Conservation (phyloP, 2,888 invertebrate genomes). For the Flexamia atlantica region DNA sequence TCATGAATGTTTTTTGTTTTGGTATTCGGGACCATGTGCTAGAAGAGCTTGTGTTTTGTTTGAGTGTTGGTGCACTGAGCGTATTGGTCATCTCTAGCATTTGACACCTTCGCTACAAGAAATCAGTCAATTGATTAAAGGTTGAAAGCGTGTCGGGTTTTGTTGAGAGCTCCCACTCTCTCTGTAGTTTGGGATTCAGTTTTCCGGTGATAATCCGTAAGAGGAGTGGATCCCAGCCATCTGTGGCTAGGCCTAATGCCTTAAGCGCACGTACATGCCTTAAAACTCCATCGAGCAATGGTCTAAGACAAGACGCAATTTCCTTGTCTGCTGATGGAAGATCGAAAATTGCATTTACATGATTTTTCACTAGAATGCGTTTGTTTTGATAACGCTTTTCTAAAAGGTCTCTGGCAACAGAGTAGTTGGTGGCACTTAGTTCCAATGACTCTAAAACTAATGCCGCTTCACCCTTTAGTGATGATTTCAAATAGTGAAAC, state of each 20-base stretch:
- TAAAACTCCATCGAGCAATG: background rate
- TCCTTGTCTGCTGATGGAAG: background rate
- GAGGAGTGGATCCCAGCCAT: background rate
- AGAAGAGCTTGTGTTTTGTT: background rate
- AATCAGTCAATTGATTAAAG: background rate
- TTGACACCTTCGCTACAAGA: background rate
- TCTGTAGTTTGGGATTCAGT: background rate
- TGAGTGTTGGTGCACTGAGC: background rate
- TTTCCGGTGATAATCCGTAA: background rate
- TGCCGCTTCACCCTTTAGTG: constrained; percentile 36
- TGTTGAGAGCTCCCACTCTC: background rate
- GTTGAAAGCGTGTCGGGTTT: background rate
- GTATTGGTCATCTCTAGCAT: background rate
- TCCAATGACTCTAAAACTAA: background rate
- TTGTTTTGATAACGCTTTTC: constrained; percentile 13
- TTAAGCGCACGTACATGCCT: background rate
- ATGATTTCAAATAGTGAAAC: constrained; percentile 23
- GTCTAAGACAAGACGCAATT: background rate
- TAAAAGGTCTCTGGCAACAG: constrained; percentile 17
- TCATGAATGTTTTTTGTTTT: background rate
- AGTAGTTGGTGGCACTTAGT: constrained; percentile 11
- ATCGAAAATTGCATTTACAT: constrained; percentile 33
- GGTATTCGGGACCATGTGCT: background rate
- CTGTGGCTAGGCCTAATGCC: background rate
- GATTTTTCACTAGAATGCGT: constrained; percentile 2